A percentile compares a stretch with the other conserved stretches of the same genome.
phyloP scores from a whole-genome alignment of 1,140 invertebrate species.

The Hestina assimilis region DNA sequence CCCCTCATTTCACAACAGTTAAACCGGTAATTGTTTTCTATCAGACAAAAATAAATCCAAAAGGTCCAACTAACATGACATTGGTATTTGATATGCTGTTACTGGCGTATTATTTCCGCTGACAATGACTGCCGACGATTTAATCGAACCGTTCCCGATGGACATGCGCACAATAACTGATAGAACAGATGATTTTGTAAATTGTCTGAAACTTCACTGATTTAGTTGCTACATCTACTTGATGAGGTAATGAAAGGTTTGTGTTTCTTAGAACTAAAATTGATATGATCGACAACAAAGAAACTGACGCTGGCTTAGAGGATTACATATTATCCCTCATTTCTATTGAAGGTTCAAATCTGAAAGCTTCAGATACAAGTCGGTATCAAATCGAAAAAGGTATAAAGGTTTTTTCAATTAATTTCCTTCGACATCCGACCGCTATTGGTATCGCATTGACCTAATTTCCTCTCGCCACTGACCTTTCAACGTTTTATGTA shows the following conservation, averaged over 20 bases:
- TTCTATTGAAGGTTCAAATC: not conserved
- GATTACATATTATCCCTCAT: not conserved
- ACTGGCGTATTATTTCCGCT: no score
- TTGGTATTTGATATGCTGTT: not conserved
- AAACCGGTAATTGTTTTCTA: no score
- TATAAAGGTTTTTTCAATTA: constrained; percentile 29
- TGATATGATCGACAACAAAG: not conserved
- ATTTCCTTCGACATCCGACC: constrained; percentile 11
- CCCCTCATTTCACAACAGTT: no score
- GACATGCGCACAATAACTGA: not conserved
- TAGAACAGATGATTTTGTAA: no score
- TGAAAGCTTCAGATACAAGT: not conserved
- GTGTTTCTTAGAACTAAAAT: no score
- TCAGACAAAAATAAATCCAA: no score
- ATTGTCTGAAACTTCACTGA: no score
- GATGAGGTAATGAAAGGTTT: no score
- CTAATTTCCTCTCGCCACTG: constrained; percentile 20
- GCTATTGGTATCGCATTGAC: constrained; percentile 34
- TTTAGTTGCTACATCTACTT: no score
- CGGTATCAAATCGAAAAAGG: constrained; percentile 8
- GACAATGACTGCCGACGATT: not conserved
- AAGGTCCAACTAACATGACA: no score
- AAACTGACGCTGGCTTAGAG: not conserved
- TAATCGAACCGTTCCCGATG: not conserved
- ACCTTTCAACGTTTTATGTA: constrained; percentile 28